Base-by-base conservation (phyloP, 2,888 invertebrate species). In the Morpho achilles region DNA sequence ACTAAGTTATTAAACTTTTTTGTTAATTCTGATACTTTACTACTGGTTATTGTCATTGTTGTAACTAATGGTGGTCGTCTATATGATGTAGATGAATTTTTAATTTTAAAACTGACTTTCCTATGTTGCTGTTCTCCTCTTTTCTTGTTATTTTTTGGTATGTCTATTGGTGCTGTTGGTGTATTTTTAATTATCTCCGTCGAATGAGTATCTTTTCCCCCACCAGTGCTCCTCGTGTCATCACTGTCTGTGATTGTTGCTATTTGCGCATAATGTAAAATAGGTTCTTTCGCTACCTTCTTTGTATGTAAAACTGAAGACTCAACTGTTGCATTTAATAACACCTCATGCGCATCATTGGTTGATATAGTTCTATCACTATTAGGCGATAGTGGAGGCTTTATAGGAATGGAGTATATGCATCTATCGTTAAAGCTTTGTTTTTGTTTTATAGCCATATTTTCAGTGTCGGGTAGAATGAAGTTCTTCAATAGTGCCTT, bases 1-100 rank as follows among this genome's bases (percentile, higher is more conserved):
- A 93, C 91, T 70, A 94, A 85, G 74, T 93, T 92, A 73, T 95
- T 94, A 71, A 94, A 95, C 72, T 94, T 94, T 65, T 93, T 92
- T 1, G 95, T 93, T 59, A 95, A 77, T 74, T 93, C 93, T 50
- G 94, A 93, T 43, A 95, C 95, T 76, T 92, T 92, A 68, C 85
- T 93, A 61, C 91, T 86, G 9, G 86, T 80, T 63, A 92, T 82
- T 7, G 91, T 88, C 75, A 92, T 82, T 43, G 87, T 88, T 8
- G 87, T 76, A 42, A 78, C 77, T 43, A 84, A 66, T 39, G 86
- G 86, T 5, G 87, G 84, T 58, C 90, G 82, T 67, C 90, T 82
- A 52, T 91, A 80, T 41, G 85, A 83, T 23, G 84, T 69, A 9
- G 90, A 82, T 7, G 91, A 82, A 64, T 86, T 92, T 76, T 92